These are phyloP conservation scores for Deilephila elpenor DNA, from an alignment of 2,888 invertebrate species.

Conservation along the genomic window DNA sequence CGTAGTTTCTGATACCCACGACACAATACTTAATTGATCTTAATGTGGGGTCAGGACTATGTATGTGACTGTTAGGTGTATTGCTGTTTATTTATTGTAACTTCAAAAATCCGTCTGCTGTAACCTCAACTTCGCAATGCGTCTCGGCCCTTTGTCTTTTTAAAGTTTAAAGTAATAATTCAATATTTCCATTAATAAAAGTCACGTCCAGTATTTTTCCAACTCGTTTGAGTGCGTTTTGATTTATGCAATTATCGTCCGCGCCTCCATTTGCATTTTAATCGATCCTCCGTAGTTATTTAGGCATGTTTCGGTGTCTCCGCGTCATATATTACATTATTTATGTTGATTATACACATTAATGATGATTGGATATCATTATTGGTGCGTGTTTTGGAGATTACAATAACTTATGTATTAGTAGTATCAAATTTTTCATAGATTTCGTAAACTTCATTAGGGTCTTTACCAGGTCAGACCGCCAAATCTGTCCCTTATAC, in stretches of 20 bases:
- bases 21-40: too few relatives aligned
- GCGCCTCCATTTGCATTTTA: conserved; percentile 4
- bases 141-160: too few relatives aligned
- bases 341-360: conserved; percentile 20
- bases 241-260: conserved; percentile 21
- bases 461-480: background rate
- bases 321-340: conserved; percentile 9
- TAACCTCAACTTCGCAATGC: too few relatives aligned
- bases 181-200: background rate
- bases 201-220: conserved; percentile 20
- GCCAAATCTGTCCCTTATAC: background rate
- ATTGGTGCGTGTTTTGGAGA: background rate
- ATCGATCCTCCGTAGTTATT: background rate
- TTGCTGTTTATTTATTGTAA: too few relatives aligned
- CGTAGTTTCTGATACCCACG: background rate
- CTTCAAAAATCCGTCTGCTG: too few relatives aligned
- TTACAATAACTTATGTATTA: background rate
- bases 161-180: too few relatives aligned
- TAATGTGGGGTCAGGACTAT: too few relatives aligned
- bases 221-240: background rate
- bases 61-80: too few relatives aligned
- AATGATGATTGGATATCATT: conserved; percentile 19
- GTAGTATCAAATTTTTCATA: background rate
- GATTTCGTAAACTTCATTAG: background rate
- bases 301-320: conserved; percentile 8